Evolutionary conservation across 2,888 invertebrate genomes (phyloP), one percentile per base, ranked within the genome.

Genomic region (Luffia ferchaultella): DNA sequence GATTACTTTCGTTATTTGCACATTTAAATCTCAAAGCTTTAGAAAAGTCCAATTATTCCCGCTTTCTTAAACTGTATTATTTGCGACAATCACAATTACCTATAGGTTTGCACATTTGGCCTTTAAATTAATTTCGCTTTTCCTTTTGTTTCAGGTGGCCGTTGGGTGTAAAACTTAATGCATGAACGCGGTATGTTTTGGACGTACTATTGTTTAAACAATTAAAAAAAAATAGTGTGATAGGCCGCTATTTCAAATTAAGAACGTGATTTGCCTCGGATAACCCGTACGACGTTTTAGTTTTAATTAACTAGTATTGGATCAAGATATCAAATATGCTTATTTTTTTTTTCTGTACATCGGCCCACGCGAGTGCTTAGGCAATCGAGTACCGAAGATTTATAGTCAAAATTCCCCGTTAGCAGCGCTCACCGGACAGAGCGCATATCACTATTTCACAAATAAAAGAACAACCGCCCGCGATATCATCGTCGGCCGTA

Each of bases 71-170:
- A 12, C 30, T 12, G 12, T 30, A 30, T 30, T 30, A 30, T 30
- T 30, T 30, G 30, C 30, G 5, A 30, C 12, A 3, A 30, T n/a
- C 30, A 30, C 30, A 12, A 7, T 12, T 7, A 12, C 30, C 30
- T 3, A 30, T 12, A 7, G 12, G 30, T 67, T 68, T 63, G 75
- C 73, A 70, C 76, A 57, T 77, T 77, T 82, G 78, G 82, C 82
- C 64, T 73, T 79, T 74, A 55, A 59, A 85, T 84, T 85, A 84
- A 85, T 84, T 85, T 85, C 71, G 84, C 84, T 84, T 85, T 78
- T 78, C 74, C 77, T 79, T 83, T 85, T 85, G 85, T 85, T 85
- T 65, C 85, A 85, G 85, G 77, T 85, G 74, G 77, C 70, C 82
- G 71, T 70, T 76, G 70, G 66, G 71, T 67, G 30, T 30, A 30